Evolutionary conservation across 2,113 vertebrate species (phyloP).

Genomic region (Cebus imitator): DNA sequence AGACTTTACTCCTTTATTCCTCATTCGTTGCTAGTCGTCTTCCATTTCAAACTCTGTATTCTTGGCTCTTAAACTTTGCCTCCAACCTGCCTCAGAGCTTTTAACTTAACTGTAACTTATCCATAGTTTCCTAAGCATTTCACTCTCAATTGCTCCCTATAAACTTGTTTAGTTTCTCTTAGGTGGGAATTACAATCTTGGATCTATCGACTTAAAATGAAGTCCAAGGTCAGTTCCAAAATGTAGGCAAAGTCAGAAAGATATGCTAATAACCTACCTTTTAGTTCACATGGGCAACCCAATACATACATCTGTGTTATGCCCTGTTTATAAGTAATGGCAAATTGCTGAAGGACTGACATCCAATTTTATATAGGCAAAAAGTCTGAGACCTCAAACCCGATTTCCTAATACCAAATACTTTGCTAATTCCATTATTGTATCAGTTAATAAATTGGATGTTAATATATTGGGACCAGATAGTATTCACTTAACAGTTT

Average conservation of each 20-base stretch:
- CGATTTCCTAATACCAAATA: neutral
- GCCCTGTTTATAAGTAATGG: neutral
- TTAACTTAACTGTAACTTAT: neutral
- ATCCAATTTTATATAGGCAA: neutral
- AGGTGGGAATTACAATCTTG: neutral
- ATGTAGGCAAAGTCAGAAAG: neutral
- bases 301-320: neutral
- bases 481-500: neutral
- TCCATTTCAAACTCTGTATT: neutral
- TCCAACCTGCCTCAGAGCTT: neutral
- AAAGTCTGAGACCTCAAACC: neutral
- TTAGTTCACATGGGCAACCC: neutral
- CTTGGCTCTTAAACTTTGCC: neutral
- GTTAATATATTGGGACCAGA: neutral
- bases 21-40: neutral
- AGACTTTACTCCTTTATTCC: neutral
- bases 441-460: neutral
- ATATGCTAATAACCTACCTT: neutral
- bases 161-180: neutral
- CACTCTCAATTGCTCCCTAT: neutral
- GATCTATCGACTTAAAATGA: neutral
- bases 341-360: neutral
- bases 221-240: neutral
- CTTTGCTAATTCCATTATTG: neutral
- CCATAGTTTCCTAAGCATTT: neutral